Evolutionary conservation across 1,140 invertebrate species (phyloP).

Genomic region (Brevipalpus yothersi): DNA sequence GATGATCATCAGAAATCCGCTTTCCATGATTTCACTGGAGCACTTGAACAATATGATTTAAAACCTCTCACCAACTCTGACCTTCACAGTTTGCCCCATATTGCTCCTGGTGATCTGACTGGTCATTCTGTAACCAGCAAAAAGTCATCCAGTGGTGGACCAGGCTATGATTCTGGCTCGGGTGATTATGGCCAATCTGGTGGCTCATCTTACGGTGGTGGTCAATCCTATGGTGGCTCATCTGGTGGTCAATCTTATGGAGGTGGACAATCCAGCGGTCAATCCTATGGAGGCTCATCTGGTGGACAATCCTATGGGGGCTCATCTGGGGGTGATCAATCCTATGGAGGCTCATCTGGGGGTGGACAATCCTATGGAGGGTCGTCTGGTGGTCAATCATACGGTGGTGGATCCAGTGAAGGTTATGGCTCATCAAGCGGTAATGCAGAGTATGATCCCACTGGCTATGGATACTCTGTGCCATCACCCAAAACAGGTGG

Average conservation of each 20-base stretch:
- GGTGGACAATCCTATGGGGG: not conserved
- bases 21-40: not conserved
- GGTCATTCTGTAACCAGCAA: not conserved
- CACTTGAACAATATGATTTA: not conserved
- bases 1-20: not conserved
- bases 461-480: not conserved
- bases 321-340: not conserved
- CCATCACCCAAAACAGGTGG: not conserved
- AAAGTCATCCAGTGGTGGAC: not conserved
- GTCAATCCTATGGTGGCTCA: not conserved
- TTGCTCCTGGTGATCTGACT: not conserved
- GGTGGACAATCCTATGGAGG: not conserved
- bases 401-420: not conserved
- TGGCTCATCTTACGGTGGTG: not conserved
- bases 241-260: not conserved
- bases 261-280: not conserved
- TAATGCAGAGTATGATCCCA: not conserved
- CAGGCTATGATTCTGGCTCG: not conserved
- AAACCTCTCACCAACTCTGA: not conserved
- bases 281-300: not conserved
- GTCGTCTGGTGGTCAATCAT: not conserved
- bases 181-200: not conserved
- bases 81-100: not conserved
- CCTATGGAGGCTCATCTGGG: not conserved
- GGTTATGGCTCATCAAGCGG: not conserved